These are phyloP conservation scores for Potamarius usumacintae DNA, from an alignment of 2,113 vertebrate species.

Conservation along the genomic window DNA sequence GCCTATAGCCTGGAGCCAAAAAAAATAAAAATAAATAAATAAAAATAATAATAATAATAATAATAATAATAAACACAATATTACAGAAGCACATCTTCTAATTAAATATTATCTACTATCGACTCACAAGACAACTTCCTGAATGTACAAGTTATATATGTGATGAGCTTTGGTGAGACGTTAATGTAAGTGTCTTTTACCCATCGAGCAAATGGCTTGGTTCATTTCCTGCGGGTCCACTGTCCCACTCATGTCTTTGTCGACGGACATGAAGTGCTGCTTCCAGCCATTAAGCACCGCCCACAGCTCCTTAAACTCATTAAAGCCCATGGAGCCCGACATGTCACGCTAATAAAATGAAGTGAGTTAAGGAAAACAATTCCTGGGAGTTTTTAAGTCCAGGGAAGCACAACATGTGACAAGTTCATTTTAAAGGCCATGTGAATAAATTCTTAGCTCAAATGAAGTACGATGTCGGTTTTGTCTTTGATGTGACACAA, in stretches of 20 bases:
- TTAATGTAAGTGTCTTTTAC: constrained; percentile 61
- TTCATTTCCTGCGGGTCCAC: constrained; percentile 87
- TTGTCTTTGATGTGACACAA: neutral
- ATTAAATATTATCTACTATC: neutral
- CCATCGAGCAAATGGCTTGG: constrained; percentile 83
- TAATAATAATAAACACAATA: neutral
- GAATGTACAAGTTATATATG: neutral
- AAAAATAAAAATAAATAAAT: too few relatives aligned
- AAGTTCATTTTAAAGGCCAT: neutral
- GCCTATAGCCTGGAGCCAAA: constrained; percentile 67
- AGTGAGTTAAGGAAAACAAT: constrained; percentile 68
- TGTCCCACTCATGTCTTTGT: constrained; percentile 83
- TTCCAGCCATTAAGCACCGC: constrained; percentile 86
- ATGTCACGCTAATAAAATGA: constrained; percentile 73
- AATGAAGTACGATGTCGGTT: neutral
- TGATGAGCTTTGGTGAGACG: neutral
- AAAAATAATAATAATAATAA: neutral
- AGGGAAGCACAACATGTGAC: neutral
- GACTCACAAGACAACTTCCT: neutral
- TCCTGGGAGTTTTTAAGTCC: neutral
- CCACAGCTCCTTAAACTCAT: constrained; percentile 91
- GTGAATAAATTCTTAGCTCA: neutral
- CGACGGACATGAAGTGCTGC: constrained; percentile 82
- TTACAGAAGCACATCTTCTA: neutral
- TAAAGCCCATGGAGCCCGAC: constrained; percentile 87